phyloP scores from a whole-genome alignment of 2,888 invertebrate species.

The Oithona nana region DNA sequence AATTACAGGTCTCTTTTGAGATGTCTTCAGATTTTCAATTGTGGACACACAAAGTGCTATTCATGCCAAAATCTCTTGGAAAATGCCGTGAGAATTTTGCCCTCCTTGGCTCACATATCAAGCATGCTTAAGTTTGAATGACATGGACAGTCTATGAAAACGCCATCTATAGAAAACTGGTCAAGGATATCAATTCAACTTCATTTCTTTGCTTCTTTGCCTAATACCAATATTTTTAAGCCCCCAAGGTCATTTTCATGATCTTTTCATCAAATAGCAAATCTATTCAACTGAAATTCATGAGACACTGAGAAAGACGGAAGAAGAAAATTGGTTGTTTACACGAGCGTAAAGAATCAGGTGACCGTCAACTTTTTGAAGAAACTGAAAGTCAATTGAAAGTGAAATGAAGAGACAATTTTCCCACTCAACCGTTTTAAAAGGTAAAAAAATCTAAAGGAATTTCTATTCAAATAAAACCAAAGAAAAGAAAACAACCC shows the following conservation, averaged over 20 bases:
- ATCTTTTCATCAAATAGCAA: not conserved
- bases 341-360: conserved; percentile 13
- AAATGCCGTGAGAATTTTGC: conserved; percentile 4
- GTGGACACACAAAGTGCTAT: no score
- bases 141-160: no score
- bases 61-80: conserved; percentile 1
- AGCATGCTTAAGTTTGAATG: not conserved
- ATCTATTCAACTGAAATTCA: not conserved
- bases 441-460: no score
- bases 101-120: not conserved
- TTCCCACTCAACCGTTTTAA: no score
- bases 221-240: no score
- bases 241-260: not conserved
- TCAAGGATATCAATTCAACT: not conserved
- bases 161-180: not conserved
- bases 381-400: not conserved
- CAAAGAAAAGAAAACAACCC: no score
- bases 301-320: no score
- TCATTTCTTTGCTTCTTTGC: no score
- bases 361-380: conserved; percentile 6
- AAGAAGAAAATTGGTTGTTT: no score
- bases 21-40: no score
- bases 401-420: not conserved
- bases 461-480: no score
- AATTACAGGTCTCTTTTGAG: no score